phyloP scores from a whole-genome alignment of 2,113 vertebrate species.

The Corapipo altera region DNA sequence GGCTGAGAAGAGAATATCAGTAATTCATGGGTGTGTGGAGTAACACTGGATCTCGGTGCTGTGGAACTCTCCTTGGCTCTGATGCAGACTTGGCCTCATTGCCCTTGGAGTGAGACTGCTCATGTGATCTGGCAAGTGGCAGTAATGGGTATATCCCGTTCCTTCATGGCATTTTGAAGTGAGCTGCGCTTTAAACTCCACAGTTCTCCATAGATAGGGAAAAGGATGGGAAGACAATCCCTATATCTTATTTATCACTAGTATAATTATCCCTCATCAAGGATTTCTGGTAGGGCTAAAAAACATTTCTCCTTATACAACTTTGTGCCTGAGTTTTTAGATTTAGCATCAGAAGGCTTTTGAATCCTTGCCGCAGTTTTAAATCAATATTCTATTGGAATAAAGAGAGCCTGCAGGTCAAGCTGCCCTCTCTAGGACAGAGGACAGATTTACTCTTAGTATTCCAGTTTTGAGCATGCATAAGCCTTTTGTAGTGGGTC shows the following conservation, averaged over 20 bases:
- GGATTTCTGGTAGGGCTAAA: not conserved
- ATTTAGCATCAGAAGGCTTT: not conserved
- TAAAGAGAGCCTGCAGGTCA: not conserved
- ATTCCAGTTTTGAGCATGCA: not conserved
- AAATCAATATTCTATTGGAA: not conserved
- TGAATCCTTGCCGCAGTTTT: not conserved
- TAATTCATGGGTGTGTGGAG: not conserved
- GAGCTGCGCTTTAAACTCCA: not conserved
- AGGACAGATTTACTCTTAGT: not conserved
- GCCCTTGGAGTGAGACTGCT: not conserved
- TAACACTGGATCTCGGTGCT: rapidly evolving
- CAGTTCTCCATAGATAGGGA: not conserved
- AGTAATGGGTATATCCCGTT: not conserved
- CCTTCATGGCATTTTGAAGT: not conserved
- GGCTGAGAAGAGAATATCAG: not conserved
- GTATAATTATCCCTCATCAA: not conserved
- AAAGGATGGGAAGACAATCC: not conserved
- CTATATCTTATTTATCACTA: not conserved
- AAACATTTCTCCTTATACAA: not conserved
- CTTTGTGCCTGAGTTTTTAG: not conserved
- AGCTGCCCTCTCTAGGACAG: not conserved
- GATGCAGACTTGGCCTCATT: not conserved
- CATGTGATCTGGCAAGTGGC: not conserved
- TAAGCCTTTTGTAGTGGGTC: not conserved
- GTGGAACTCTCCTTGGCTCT: not conserved